Percentiles rank a stretch among this genome's conserved stretches.
Conservation (phyloP, 2,113 vertebrate genomes). For the Dicrurus megarhynchus region DNA sequence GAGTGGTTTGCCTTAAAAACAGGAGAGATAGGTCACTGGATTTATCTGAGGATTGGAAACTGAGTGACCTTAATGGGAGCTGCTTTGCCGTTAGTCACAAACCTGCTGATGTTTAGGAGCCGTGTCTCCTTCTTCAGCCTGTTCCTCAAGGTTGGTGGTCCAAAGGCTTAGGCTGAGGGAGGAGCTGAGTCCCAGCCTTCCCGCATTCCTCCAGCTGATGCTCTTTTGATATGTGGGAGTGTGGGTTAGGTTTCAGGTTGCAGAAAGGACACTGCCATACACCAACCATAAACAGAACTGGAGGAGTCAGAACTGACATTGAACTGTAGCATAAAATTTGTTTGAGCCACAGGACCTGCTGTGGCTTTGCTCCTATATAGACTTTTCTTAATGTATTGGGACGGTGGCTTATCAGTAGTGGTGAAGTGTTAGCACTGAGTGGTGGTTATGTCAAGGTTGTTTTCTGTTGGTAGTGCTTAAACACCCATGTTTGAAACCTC, state of each 20-base stretch:
- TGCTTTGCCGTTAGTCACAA: not conserved
- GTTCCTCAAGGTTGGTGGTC: conserved; percentile 50
- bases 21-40: not conserved
- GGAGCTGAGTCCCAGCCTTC: not conserved
- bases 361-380: not conserved
- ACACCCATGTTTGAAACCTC: not conserved
- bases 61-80: not conserved
- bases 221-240: not conserved
- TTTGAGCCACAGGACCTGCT: not conserved
- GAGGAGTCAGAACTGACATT: not conserved
- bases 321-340: not conserved
- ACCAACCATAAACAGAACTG: not conserved
- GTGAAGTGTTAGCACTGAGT: not conserved
- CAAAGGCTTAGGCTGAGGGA: not conserved
- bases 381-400: not conserved
- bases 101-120: not conserved
- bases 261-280: not conserved
- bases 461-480: not conserved
- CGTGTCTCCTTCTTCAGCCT: not conserved
- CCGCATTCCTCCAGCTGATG: not conserved
- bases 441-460: not conserved
- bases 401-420: not conserved
- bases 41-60: not conserved
- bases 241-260: not conserved
- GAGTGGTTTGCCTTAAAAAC: not conserved